These are phyloP conservation scores for Cataglyphis rosenhaueri DNA, from an alignment of 2,888 invertebrate genomes.

Conservation along the genomic window DNA sequence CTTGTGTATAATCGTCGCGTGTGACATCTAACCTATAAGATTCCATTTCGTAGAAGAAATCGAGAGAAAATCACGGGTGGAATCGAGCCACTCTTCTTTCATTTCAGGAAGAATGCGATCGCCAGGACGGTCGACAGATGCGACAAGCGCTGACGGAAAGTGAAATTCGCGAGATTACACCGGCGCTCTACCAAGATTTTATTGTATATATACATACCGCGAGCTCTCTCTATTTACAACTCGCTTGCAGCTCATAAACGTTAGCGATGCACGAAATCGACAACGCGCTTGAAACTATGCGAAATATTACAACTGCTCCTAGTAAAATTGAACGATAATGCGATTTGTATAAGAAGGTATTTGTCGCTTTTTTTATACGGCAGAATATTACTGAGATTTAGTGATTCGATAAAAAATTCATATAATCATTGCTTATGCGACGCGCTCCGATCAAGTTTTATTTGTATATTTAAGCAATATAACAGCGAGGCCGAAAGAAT, in stretches of 20 bases:
- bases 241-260: neutral
- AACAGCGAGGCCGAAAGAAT: conserved; percentile 7
- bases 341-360: neutral
- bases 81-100: neutral
- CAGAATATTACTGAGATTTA: neutral
- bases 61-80: neutral
- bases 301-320: neutral
- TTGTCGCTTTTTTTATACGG: neutral
- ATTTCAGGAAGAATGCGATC: neutral
- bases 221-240: conserved; percentile 1
- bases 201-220: neutral
- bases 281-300: neutral
- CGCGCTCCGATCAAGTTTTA: conserved; percentile 6
- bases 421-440: neutral
- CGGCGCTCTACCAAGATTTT: neutral
- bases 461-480: conserved; percentile 29
- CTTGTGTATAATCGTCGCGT: conserved; percentile 61
- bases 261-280: conserved; percentile 14
- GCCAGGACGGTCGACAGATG: neutral
- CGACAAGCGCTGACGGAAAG: neutral
- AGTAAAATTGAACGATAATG: conserved; percentile 5
- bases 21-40: conserved; percentile 78
- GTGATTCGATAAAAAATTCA: neutral
- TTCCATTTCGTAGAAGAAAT: conserved; percentile 43
- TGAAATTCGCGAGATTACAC: neutral